Evolutionary conservation across 1,140 invertebrate species (phyloP).

Genomic region (Brachionus asplanchnoidis): DNA sequence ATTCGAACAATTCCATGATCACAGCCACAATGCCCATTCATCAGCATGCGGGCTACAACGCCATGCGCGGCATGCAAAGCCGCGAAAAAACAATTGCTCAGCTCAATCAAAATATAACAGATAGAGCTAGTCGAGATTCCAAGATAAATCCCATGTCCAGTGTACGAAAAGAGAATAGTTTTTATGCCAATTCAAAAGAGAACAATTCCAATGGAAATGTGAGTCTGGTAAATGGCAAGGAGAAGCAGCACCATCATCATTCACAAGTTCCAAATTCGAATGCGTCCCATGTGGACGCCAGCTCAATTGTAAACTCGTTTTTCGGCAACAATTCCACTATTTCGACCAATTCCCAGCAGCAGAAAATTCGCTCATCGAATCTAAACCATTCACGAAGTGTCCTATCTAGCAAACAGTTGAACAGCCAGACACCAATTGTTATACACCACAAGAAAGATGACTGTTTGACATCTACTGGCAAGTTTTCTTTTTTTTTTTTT

Average conservation of each 20-base stretch:
- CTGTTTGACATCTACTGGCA: slow-evolving; percentile 34
- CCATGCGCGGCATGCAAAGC: not conserved
- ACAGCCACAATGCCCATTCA: slow-evolving; percentile 13
- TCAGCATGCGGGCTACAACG: not conserved
- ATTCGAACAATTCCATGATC: not conserved
- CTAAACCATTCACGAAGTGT: slow-evolving; percentile 37
- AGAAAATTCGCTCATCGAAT: slow-evolving; percentile 28
- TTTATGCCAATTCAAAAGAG: slow-evolving; percentile 17
- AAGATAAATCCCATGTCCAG: slow-evolving; percentile 2
- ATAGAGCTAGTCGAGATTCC: slow-evolving; percentile 9
- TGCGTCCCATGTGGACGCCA: slow-evolving; percentile 16
- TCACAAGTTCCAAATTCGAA: not conserved
- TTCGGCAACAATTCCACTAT: slow-evolving; percentile 36
- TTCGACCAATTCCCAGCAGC: slow-evolving; percentile 39
- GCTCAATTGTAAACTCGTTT: slow-evolving; percentile 39
- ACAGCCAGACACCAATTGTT: slow-evolving; percentile 1
- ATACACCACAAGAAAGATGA: slow-evolving; percentile 34
- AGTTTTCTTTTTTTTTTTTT: not conserved
- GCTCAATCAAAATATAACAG: not conserved
- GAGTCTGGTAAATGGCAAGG: not conserved
- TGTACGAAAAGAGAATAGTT: slow-evolving; percentile 28
- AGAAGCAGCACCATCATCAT: not conserved
- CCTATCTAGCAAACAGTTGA: slow-evolving; percentile 25
- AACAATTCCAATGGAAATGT: slow-evolving; percentile 10
- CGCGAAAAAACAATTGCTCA: slow-evolving; percentile 27